Evolutionary conservation across 2,797 vertebrate genomes (phyloP).

Genomic region (Salmo trutta): DNA sequence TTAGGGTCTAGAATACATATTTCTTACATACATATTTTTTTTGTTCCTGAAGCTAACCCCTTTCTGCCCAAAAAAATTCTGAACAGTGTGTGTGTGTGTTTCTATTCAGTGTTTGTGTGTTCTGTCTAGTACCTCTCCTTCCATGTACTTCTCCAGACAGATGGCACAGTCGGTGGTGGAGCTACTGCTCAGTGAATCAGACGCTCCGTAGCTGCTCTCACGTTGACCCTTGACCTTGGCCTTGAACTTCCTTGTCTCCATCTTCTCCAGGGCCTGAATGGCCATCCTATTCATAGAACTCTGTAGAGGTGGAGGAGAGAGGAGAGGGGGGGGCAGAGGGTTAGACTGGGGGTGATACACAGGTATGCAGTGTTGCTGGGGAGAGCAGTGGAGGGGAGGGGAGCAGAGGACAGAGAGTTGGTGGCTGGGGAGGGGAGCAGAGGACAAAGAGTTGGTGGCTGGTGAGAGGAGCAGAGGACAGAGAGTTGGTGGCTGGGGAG

Average conservation of each 20-base stretch:
- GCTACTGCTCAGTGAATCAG: conserved; percentile 93
- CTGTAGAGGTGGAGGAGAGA: conserved; percentile 60
- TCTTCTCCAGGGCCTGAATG: conserved; percentile 96
- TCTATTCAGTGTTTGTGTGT: conserved; percentile 38
- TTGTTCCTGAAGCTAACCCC: conserved; percentile 92
- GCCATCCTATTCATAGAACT: conserved; percentile 98
- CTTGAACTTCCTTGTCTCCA: conserved; percentile 98
- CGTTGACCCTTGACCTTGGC: conserved; percentile 89
- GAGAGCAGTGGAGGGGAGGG: no score
- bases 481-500: no score
- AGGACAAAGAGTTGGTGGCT: no score
- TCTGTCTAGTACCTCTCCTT: conserved; percentile 87
- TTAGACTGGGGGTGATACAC: not conserved
- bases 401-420: no score
- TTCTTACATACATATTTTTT: conserved; percentile 65
- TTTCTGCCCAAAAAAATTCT: not conserved
- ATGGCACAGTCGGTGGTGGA: conserved; percentile 97
- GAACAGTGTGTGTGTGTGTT: not conserved
- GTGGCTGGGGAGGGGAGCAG: no score
- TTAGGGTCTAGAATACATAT: conserved; percentile 17
- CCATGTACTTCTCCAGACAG: conserved; percentile 97
- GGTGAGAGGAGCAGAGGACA: no score
- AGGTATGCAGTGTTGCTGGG: no score
- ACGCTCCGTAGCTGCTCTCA: conserved; percentile 86
- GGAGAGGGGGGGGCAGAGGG: not conserved